A percentile compares a stretch with the other conserved stretches of the same genome.
These are phyloP conservation scores for Megalonaias nervosa DNA, from an alignment of 1,140 invertebrate species.

Conservation along the genomic window DNA sequence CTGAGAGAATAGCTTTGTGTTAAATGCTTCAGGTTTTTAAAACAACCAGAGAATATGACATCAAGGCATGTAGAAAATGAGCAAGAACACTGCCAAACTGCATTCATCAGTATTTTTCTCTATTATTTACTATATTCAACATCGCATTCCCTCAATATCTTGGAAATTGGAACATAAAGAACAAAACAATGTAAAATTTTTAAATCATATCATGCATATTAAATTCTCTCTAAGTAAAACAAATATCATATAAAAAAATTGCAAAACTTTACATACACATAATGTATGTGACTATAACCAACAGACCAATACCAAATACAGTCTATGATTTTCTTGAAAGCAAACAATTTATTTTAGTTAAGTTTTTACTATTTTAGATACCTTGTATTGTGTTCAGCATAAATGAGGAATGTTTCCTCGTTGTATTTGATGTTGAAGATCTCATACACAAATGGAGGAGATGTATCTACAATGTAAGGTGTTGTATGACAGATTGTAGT, in stretches of 20 bases:
- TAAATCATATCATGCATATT: too few species aligned
- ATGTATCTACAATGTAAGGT: constrained; percentile 48
- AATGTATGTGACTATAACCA: not conserved
- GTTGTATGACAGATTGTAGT: constrained; percentile 52
- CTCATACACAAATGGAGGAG: constrained; percentile 45
- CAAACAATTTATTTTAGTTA: not conserved
- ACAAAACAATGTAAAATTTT: too few species aligned
- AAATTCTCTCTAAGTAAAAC: not conserved
- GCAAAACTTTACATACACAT: not conserved
- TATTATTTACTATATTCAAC: too few species aligned
- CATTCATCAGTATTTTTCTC: too few species aligned
- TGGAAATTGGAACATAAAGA: too few species aligned
- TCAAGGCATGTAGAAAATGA: not conserved
- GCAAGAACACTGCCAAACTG: not conserved
- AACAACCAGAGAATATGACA: not conserved
- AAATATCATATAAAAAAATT: constrained; percentile 1
- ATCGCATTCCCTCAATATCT: too few species aligned
- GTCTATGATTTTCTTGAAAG: too few species aligned
- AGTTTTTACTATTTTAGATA: constrained; percentile 20
- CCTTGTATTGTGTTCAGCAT: constrained; percentile 44
- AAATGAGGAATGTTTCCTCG: too few species aligned
- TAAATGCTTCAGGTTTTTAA: not conserved
- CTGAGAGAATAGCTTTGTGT: not conserved
- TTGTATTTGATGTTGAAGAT: constrained; percentile 52
- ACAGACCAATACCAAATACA: too few species aligned